phyloP scores from a whole-genome alignment of 1,140 invertebrate genomes.

The Ruditapes philippinarum region DNA sequence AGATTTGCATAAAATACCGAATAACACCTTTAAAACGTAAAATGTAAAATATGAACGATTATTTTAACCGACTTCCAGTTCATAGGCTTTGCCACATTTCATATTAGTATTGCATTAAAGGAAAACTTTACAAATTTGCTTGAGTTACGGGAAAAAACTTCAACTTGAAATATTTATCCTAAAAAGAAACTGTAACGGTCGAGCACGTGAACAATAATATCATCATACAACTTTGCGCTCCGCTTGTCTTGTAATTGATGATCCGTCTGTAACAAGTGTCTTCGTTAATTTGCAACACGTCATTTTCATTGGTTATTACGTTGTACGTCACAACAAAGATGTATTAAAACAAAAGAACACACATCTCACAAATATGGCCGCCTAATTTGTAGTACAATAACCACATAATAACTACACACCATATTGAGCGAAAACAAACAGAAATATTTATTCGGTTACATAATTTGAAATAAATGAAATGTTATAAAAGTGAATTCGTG shows the following conservation, averaged over 20 bases:
- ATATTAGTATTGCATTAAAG: no score
- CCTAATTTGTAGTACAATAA: background rate
- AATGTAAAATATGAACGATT: no score
- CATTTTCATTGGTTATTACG: constrained; percentile 37
- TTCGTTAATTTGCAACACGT: background rate
- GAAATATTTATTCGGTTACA: background rate
- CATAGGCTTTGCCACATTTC: no score
- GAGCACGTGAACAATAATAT: background rate
- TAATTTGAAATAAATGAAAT: background rate
- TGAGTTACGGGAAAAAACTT: no score
- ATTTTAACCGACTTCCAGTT: no score
- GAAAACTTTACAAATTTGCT: no score
- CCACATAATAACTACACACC: background rate
- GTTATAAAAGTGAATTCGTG: background rate
- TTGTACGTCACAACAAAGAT: constrained; percentile 41
- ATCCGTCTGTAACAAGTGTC: constrained; percentile 13
- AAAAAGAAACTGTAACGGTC: no score
- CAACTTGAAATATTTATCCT: no score
- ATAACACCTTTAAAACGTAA: no score
- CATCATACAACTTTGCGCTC: background rate
- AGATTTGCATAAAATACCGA: no score
- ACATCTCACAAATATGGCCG: constrained; percentile 35
- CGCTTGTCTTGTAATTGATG: constrained; percentile 33
- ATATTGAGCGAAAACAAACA: background rate
- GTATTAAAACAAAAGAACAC: constrained; percentile 19